These are phyloP conservation scores for Apantesis nais DNA, from an alignment of 2,888 invertebrate genomes.

Conservation along the genomic window DNA sequence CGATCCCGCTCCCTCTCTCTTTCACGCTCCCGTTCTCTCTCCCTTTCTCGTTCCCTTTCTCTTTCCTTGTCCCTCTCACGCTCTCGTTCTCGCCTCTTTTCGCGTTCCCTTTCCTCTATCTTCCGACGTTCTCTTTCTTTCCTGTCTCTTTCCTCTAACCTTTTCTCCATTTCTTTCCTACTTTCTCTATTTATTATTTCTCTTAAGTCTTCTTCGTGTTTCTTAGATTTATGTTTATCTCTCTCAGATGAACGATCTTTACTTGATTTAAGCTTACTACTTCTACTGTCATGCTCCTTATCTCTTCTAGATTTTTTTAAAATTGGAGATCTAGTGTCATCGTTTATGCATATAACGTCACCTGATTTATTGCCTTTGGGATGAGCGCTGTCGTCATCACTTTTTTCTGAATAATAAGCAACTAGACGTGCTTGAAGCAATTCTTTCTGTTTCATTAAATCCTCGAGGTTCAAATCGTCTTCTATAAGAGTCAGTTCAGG, in stretches of 20 bases:
- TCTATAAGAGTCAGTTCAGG: slow-evolving; percentile 91
- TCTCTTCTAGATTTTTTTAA: slow-evolving; percentile 70
- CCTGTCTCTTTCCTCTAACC: slow-evolving; percentile 63
- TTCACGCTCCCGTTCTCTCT: slow-evolving; percentile 50
- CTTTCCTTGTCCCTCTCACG: slow-evolving; percentile 59
- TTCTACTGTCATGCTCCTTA: slow-evolving; percentile 58
- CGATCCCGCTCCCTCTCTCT: slow-evolving; percentile 38
- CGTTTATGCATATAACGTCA: slow-evolving; percentile 76
- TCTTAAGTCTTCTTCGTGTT: slow-evolving; percentile 76
- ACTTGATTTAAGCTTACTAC: slow-evolving; percentile 71
- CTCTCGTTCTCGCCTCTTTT: slow-evolving; percentile 48
- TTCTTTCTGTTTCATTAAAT: slow-evolving; percentile 95
- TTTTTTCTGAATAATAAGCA: slow-evolving; percentile 90
- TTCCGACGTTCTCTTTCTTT: slow-evolving; percentile 60
- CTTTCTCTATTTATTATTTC: slow-evolving; percentile 71
- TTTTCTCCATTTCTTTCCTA: slow-evolving; percentile 63
- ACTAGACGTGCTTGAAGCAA: slow-evolving; percentile 91
- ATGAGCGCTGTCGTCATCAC: slow-evolving; percentile 77
- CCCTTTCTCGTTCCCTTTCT: slow-evolving; percentile 52
- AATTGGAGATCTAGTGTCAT: slow-evolving; percentile 79
- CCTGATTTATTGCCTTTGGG: slow-evolving; percentile 59
- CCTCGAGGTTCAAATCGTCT: slow-evolving; percentile 94
- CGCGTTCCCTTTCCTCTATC: slow-evolving; percentile 53
- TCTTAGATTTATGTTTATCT: slow-evolving; percentile 62
- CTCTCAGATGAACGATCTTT: slow-evolving; percentile 65